A percentile compares a stretch with the other conserved stretches of the same genome.
Conservation (phyloP, 1,140 invertebrate species). For the Conus betulinus region DNA sequence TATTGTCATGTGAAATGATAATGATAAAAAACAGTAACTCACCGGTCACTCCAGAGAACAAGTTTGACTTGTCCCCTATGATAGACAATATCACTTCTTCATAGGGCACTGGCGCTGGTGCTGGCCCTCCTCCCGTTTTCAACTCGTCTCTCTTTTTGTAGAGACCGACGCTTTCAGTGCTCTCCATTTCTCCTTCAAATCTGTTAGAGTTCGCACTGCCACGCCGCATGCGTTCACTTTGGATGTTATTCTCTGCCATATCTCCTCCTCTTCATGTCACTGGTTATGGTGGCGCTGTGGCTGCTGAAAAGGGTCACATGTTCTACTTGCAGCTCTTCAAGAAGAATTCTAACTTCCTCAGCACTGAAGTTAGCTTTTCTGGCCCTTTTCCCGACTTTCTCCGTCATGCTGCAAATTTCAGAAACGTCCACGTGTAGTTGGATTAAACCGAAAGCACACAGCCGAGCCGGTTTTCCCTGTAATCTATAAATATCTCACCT, state of each 20-base stretch:
- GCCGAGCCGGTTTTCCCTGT: background rate
- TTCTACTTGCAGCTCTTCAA: background rate
- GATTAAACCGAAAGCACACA: conserved; percentile 15
- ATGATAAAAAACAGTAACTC: conserved; percentile 20
- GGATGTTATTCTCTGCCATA: conserved; percentile 20
- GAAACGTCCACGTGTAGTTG: conserved; percentile 15
- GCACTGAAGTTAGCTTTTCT: conserved; percentile 24
- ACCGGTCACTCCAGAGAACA: conserved; percentile 19
- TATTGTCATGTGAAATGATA: conserved; percentile 19
- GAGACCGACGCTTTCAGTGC: conserved; percentile 18
- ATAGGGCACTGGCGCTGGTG: conserved; percentile 17
- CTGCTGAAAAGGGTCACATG: no score
- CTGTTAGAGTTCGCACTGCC: conserved; percentile 7
- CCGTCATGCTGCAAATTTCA: conserved; percentile 12
- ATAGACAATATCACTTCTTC: conserved; percentile 24
- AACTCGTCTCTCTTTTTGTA: conserved; percentile 5
- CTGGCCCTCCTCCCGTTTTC: conserved; percentile 12
- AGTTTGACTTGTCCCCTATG: conserved; percentile 22
- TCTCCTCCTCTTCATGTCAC: background rate
- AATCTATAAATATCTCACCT: conserved; percentile 21
- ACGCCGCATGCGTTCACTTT: conserved; percentile 20
- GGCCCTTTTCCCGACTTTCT: conserved; percentile 17
- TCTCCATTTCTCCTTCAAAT: conserved; percentile 8
- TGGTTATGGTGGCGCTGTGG: no score
- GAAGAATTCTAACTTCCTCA: conserved; percentile 15